These are phyloP conservation scores for Acanthosoma haemorrhoidale DNA, from an alignment of 2,888 invertebrate genomes.

Conservation along the genomic window DNA sequence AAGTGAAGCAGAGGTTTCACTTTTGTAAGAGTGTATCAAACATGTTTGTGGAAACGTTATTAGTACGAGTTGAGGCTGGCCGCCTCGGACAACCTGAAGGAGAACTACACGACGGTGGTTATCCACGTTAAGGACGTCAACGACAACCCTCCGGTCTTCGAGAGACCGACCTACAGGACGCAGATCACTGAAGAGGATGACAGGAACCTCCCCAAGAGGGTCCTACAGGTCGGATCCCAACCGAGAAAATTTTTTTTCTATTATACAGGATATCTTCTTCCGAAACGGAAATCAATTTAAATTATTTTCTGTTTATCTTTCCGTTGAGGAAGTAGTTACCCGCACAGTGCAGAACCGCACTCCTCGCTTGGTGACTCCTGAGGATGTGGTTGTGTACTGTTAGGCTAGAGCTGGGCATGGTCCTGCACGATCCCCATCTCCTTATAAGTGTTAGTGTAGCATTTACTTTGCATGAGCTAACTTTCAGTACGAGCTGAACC, in stretches of 20 bases:
- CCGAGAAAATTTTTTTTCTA: constrained; percentile 42
- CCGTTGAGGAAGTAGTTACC: neutral
- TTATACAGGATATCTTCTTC: constrained; percentile 14
- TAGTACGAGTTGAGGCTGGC: constrained; percentile 92
- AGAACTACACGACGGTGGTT: constrained; percentile 93
- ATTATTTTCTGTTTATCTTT: constrained; percentile 24
- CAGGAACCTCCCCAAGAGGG: constrained; percentile 86
- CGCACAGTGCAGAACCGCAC: neutral
- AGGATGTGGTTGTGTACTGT: neutral
- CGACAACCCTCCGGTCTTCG: constrained; percentile 96
- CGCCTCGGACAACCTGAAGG: constrained; percentile 92
- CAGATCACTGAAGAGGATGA: constrained; percentile 96
- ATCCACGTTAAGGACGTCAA: constrained; percentile 97
- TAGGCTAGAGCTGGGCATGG: constrained; percentile 9
- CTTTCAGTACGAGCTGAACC: constrained; percentile 75
- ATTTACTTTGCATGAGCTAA: constrained; percentile 50
- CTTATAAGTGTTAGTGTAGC: neutral
- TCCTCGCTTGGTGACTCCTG: too few species aligned
- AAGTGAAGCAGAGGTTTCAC: neutral
- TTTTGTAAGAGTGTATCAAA: neutral
- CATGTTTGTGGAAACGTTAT: constrained; percentile 1
- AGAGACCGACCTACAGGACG: constrained; percentile 87
- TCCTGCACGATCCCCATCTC: neutral
- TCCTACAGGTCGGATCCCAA: constrained; percentile 63
- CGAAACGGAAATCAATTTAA: constrained; percentile 24